Conservation (phyloP, 2,797 vertebrate species). For the Lutra lutra region DNA sequence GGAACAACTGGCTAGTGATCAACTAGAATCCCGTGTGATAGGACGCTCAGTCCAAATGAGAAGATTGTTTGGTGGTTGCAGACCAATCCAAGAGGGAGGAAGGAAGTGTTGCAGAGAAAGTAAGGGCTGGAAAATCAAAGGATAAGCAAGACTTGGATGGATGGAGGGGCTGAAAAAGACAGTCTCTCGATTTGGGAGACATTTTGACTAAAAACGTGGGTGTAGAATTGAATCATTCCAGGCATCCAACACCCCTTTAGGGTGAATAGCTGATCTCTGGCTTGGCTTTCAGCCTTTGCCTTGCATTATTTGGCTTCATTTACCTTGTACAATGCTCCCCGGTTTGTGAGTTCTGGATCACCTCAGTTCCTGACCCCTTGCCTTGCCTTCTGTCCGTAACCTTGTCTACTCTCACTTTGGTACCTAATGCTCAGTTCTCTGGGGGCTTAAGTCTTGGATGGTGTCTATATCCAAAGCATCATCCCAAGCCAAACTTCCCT, state of each 20-base stretch:
- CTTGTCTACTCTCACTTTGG: neutral
- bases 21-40: neutral
- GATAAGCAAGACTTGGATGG: neutral
- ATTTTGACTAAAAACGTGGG: neutral
- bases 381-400: neutral
- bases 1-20: neutral
- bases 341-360: neutral
- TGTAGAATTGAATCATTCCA: neutral
- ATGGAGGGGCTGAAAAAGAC: neutral
- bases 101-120: neutral
- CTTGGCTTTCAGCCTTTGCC: neutral
- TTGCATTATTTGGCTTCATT: neutral
- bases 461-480: neutral
- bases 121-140: neutral
- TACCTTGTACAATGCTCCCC: neutral
- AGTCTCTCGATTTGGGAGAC: neutral
- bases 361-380: neutral
- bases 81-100: neutral
- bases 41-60: neutral
- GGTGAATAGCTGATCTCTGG: neutral
- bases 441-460: neutral
- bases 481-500: neutral
- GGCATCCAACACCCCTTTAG: neutral
- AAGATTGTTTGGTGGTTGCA: neutral
- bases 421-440: neutral